Evolutionary conservation across 2,888 invertebrate genomes (phyloP).

Genomic region (Latrodectus elegans): DNA sequence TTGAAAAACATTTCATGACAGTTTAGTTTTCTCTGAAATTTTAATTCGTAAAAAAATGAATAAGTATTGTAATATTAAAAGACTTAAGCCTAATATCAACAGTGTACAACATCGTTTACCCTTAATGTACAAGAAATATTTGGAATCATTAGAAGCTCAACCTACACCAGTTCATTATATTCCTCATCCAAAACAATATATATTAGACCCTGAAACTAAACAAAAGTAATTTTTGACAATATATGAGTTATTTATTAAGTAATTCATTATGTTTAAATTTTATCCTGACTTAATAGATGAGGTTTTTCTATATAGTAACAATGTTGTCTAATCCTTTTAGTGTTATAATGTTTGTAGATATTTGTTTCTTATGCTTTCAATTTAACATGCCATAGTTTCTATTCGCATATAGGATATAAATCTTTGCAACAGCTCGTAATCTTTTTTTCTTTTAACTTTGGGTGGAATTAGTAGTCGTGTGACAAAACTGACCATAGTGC

Average conservation of each 20-base stretch:
- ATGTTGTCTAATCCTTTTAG: not conserved
- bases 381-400: not conserved
- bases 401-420: not conserved
- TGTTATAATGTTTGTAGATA: not conserved
- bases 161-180: constrained; percentile 82
- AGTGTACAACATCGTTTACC: constrained; percentile 68
- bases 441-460: too few species aligned
- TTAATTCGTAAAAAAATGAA: constrained; percentile 12
- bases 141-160: constrained; percentile 84
- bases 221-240: constrained; percentile 79
- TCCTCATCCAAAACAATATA: constrained; percentile 84
- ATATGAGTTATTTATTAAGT: not conserved
- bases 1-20: too few species aligned
- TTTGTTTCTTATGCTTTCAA: not conserved
- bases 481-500: too few species aligned
- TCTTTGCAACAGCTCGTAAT: too few species aligned
- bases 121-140: constrained; percentile 63
- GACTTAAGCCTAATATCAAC: constrained; percentile 26
- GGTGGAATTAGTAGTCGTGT: too few species aligned
- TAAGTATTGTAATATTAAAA: constrained; percentile 43
- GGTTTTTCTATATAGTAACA: not conserved
- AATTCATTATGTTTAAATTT: not conserved
- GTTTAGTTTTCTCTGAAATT: too few species aligned
- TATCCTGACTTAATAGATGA: not conserved
- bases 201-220: constrained; percentile 83